A percentile compares a stretch with the other conserved stretches of the same genome.
These are phyloP conservation scores for Eumaeus atala DNA, from an alignment of 1,140 invertebrate species.

Conservation along the genomic window DNA sequence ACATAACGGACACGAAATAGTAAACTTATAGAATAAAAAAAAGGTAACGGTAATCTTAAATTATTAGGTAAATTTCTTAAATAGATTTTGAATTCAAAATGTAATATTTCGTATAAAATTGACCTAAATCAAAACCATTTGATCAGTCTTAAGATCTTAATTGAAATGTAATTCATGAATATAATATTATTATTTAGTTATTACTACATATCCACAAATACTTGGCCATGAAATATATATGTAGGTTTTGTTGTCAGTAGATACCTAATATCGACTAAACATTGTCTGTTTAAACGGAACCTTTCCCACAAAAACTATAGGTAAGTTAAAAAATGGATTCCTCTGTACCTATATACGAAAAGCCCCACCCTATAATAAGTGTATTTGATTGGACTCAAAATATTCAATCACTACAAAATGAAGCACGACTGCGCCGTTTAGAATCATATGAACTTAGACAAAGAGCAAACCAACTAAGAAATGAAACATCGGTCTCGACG, in stretches of 20 bases:
- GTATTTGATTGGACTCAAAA: constrained; percentile 84
- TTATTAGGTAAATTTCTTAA: no score
- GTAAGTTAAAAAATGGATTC: constrained; percentile 47
- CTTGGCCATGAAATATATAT: neutral
- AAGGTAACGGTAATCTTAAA: no score
- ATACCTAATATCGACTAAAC: constrained; percentile 20
- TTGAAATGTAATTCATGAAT: no score
- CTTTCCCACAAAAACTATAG: neutral
- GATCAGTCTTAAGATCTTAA: no score
- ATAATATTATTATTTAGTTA: no score
- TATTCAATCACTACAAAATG: constrained; percentile 80
- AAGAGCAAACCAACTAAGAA: constrained; percentile 80
- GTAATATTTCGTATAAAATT: no score
- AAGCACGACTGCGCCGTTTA: constrained; percentile 76
- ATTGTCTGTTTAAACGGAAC: neutral
- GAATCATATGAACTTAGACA: constrained; percentile 83
- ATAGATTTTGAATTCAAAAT: no score
- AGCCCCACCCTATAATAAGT: constrained; percentile 79
- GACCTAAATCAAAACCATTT: no score
- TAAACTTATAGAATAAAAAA: no score
- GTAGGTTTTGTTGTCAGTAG: no score
- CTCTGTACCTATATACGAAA: constrained; percentile 76
- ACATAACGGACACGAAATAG: no score
- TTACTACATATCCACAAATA: neutral
- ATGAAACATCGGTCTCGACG: constrained; percentile 86